Base-by-base conservation (phyloP, 2,797 vertebrate genomes). In the Scleropages formosus region DNA sequence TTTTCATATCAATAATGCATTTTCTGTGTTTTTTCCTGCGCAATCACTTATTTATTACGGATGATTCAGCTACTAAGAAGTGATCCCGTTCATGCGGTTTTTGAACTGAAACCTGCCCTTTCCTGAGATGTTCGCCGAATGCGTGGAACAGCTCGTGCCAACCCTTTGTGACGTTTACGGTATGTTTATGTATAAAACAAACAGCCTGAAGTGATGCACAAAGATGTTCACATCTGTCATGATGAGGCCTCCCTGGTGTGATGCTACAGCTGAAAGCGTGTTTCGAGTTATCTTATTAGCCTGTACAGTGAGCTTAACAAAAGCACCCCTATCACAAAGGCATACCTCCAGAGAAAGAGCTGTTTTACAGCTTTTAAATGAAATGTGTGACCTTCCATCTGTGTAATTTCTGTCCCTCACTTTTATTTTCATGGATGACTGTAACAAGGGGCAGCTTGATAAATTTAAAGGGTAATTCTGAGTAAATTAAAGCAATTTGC, bases 401-500 rank as follows among this genome's bases (percentile, higher is more conserved):
- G 11, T 39, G 56, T 56, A 22, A 60, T 8, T 59, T 18, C 27
- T 60, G 44, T 72, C 18, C 11, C 60, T 56, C 7, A n/a, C 39
- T 18, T 72, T 20, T 39, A 22, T 60, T 39, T 75, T 39, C 11
- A 53, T 20, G 73, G 4, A 58, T 46, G 31, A 44, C 26, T 15
- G 13, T 46, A 26, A 18, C 58, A 15, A 73, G n/a, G 59, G 72
- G 4, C 44, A n/a, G 26, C 24, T 66, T 60, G 74, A 75, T 69
- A 59, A 75, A 68, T 68, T 69, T 51, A 20, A 75, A 65, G 20
- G 51, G 51, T 68, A 20, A 75, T 70, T 70, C 62, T 56, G 49
- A 69, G 63, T 27, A 76, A 76, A 76, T 76, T 49, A 71, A 60
- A 68, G 27, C 51, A 53, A 75, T 75, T 44, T 58, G 27, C 47